These are phyloP conservation scores for Micromys minutus DNA, from an alignment of 2,113 vertebrate genomes.

Conservation along the genomic window DNA sequence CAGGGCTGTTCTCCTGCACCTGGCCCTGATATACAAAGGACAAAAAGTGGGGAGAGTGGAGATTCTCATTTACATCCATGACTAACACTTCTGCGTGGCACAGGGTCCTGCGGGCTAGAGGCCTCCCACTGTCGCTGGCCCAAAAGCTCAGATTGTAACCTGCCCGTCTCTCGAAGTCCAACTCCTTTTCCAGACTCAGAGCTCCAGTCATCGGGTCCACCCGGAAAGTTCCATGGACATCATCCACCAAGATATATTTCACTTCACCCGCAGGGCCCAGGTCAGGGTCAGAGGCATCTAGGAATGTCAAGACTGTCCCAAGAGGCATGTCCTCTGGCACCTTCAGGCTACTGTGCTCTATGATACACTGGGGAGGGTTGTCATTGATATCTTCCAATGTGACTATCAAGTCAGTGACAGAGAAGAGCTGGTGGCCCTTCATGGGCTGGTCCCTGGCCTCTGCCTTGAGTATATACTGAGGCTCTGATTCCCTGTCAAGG, in stretches of 20 bases:
- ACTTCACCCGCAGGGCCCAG: slow-evolving; percentile 90
- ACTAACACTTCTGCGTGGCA: slow-evolving; percentile 93
- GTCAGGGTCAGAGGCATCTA: slow-evolving; percentile 94
- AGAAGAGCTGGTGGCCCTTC: slow-evolving; percentile 88
- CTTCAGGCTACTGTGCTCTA: slow-evolving; percentile 88
- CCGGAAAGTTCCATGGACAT: slow-evolving; percentile 88
- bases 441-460: slow-evolving; percentile 93
- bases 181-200: slow-evolving; percentile 91
- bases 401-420: slow-evolving; percentile 88
- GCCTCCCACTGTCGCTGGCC: slow-evolving; percentile 91
- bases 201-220: slow-evolving; percentile 90
- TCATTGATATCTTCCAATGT: slow-evolving; percentile 94
- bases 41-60: slow-evolving; percentile 90
- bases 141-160: slow-evolving; percentile 94
- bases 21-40: slow-evolving; percentile 91
- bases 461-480: slow-evolving; percentile 89
- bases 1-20: slow-evolving; percentile 91
- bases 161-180: slow-evolving; percentile 93
- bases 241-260: slow-evolving; percentile 90
- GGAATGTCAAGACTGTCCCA: slow-evolving; percentile 91
- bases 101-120: slow-evolving; percentile 91
- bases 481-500: slow-evolving; percentile 92
- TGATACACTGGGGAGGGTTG: slow-evolving; percentile 93
- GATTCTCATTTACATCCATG: slow-evolving; percentile 96
- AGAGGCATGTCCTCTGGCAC: slow-evolving; percentile 93